Conservation (phyloP, 2,888 invertebrate species). For the Leuctra nigra region DNA sequence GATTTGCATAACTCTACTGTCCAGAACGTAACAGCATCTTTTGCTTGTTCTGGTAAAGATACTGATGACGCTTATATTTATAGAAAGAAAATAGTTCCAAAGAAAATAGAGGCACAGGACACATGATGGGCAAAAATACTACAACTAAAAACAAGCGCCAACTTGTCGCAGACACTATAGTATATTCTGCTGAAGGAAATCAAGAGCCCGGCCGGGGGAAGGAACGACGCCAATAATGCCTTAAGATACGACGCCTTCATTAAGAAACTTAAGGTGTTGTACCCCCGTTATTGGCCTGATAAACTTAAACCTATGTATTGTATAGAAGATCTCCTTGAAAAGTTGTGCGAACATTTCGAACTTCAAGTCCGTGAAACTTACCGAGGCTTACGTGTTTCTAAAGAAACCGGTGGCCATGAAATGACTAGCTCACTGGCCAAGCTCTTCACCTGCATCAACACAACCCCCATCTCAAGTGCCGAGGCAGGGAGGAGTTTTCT, state of each 20-base stretch:
- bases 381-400: neutral
- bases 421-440: neutral
- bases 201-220: neutral
- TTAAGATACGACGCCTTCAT: neutral
- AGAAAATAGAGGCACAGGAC: no score
- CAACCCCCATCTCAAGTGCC: neutral
- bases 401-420: neutral
- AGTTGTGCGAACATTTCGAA: neutral
- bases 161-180: no score
- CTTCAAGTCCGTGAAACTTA: neutral
- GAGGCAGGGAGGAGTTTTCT: conserved; percentile 4
- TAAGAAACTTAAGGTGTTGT: neutral
- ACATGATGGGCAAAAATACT: no score
- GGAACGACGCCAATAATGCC: no score
- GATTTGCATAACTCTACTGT: no score
- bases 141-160: no score
- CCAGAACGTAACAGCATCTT: no score
- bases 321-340: neutral
- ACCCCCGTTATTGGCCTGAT: conserved; percentile 3
- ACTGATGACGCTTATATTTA: no score
- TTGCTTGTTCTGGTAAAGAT: no score
- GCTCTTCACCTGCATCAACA: conserved; percentile 1
- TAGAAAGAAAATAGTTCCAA: no score
- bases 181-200: neutral
- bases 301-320: neutral